Percentiles rank a stretch among this genome's conserved stretches.
Conservation (phyloP, 1,140 invertebrate genomes). For the Lerema accius region DNA sequence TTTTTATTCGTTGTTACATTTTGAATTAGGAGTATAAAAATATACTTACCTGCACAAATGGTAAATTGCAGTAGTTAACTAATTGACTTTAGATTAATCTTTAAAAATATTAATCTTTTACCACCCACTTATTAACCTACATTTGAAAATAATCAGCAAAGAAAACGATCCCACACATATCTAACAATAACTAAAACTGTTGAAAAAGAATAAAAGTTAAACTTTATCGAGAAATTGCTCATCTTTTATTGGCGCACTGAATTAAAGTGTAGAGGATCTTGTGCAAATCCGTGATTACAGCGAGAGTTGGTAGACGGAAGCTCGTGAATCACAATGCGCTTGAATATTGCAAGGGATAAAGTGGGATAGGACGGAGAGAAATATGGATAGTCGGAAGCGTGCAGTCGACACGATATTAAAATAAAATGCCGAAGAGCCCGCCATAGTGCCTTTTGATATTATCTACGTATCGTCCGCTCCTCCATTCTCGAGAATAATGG, state of each 20-base stretch:
- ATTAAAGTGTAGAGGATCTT: constrained; percentile 60
- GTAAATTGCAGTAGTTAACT: no score
- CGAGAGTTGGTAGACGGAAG: constrained; percentile 62
- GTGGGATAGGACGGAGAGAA: constrained; percentile 48
- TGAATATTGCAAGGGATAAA: constrained; percentile 60
- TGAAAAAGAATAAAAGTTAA: constrained; percentile 11
- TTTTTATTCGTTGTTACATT: no score
- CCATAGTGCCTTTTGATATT: constrained; percentile 46
- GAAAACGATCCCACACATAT: no score
- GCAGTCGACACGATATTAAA: constrained; percentile 70
- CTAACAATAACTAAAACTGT: no score
- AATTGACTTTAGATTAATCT: no score
- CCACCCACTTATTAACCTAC: no score
- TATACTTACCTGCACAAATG: no score
- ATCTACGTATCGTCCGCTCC: constrained; percentile 51
- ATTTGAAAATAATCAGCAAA: no score
- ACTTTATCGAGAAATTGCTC: constrained; percentile 35
- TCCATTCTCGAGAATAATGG: constrained; percentile 40
- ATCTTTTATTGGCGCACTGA: constrained; percentile 40
- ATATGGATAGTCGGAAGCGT: constrained; percentile 59
- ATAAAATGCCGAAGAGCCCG: constrained; percentile 56
- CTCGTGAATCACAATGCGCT: constrained; percentile 68
- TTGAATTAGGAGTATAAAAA: no score
- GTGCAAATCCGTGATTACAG: constrained; percentile 60
- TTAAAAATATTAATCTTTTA: no score